A percentile compares a stretch with the other conserved stretches of the same genome.
These are phyloP conservation scores for Drosophila lacicola DNA, from an alignment of 2,888 invertebrate species.

Conservation along the genomic window DNA sequence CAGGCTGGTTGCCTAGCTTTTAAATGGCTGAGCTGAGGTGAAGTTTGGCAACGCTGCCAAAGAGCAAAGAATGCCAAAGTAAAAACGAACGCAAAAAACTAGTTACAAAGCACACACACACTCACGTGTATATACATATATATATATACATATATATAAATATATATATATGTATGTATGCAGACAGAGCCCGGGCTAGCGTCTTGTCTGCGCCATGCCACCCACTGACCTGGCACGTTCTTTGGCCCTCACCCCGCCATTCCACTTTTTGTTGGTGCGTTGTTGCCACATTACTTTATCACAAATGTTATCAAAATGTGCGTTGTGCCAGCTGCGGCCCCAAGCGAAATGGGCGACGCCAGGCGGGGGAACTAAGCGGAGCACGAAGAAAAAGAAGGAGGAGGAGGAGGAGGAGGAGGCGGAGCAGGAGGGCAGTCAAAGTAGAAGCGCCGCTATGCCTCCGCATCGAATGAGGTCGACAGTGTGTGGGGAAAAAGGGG, in stretches of 20 bases:
- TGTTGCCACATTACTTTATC: slow-evolving; percentile 81
- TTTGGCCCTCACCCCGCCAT: neutral
- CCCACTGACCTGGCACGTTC: slow-evolving; percentile 79
- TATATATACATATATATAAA: neutral
- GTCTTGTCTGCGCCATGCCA: slow-evolving; percentile 67
- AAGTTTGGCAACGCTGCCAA: slow-evolving; percentile 64
- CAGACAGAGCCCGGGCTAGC: slow-evolving; percentile 26
- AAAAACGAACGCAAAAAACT: slow-evolving; percentile 76
- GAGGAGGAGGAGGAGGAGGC: neutral
- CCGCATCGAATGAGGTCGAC: slow-evolving; percentile 67
- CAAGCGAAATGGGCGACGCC: slow-evolving; percentile 21
- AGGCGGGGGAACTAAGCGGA: slow-evolving; percentile 3
- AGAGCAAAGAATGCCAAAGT: slow-evolving; percentile 66
- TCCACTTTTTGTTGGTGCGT: slow-evolving; percentile 46
- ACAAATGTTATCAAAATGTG: slow-evolving; percentile 79
- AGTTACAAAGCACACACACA: slow-evolving; percentile 60
- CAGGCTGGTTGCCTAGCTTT: slow-evolving; percentile 38
- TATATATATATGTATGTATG: slow-evolving; percentile 2
- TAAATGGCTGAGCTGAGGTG: slow-evolving; percentile 37
- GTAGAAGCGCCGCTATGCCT: slow-evolving; percentile 25
- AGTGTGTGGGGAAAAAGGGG: slow-evolving; percentile 16
- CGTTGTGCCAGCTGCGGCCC: slow-evolving; percentile 74
- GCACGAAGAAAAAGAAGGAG: neutral
- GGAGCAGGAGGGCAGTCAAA: slow-evolving; percentile 14
- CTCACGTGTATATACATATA: slow-evolving; percentile 32